Conservation (phyloP, 2,888 invertebrate genomes). For the Gisinianus flammeolus region DNA sequence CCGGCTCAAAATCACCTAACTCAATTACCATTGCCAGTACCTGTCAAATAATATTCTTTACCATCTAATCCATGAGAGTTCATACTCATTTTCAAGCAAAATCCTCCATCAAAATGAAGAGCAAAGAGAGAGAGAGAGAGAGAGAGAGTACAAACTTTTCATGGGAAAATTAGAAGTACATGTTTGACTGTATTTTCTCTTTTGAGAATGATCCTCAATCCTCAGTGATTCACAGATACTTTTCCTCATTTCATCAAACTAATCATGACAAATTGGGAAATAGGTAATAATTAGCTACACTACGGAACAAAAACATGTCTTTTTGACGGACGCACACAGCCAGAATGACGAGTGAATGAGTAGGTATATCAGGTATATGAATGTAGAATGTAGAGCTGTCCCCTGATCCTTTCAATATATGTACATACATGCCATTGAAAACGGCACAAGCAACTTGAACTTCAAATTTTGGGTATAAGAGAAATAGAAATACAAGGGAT, state of each 20-base stretch:
- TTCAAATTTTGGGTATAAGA: not conserved
- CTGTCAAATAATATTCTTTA: slow-evolving; percentile 33
- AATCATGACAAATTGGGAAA: slow-evolving; percentile 28
- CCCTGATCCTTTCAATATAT: not conserved
- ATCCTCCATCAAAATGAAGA: not conserved
- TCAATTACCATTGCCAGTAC: slow-evolving; percentile 38
- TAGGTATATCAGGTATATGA: too few species aligned
- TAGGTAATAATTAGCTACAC: slow-evolving; percentile 35
- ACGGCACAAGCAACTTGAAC: not conserved
- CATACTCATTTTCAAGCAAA: not conserved
- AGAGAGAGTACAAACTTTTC: too few species aligned
- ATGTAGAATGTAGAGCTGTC: not conserved
- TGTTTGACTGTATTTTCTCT: too few species aligned
- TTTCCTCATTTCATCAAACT: slow-evolving; percentile 14
- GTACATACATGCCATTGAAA: not conserved
- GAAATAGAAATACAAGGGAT: not conserved
- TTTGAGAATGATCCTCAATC: too few species aligned
- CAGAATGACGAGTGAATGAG: too few species aligned
- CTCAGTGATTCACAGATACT: too few species aligned
- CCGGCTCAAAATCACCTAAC: slow-evolving; percentile 34
- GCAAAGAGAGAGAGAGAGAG: too few species aligned
- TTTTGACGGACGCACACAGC: not conserved
- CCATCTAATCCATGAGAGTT: not conserved
- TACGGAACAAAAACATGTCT: not conserved
- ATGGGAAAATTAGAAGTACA: too few species aligned